Percentiles rank a stretch among this genome's conserved stretches.
Evolutionary conservation across 2,113 vertebrate genomes (phyloP).

Genomic region (Lamprologus tigripictilis): DNA sequence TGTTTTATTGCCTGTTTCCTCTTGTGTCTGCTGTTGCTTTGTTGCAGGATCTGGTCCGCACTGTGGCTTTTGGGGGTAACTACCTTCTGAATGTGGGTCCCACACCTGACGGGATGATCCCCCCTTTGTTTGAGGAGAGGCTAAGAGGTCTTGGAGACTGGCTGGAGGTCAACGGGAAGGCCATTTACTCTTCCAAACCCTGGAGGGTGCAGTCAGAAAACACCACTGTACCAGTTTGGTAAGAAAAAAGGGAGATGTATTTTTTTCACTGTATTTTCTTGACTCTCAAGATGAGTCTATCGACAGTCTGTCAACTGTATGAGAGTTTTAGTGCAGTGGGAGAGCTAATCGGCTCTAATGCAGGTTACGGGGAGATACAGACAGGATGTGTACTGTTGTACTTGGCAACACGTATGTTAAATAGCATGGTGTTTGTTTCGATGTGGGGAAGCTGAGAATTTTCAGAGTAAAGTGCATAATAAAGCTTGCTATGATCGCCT

Average conservation of each 20-base stretch:
- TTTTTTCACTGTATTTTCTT: background rate
- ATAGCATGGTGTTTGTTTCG: background rate
- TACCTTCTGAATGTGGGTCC: slow-evolving; percentile 94
- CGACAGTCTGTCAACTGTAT: background rate
- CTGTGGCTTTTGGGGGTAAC: slow-evolving; percentile 89
- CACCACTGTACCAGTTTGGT: slow-evolving; percentile 73
- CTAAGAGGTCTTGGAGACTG: slow-evolving; percentile 83
- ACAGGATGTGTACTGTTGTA: background rate
- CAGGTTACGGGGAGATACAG: background rate
- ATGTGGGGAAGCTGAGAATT: background rate
- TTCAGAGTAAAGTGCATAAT: background rate
- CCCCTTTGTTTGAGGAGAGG: slow-evolving; percentile 84
- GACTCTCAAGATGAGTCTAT: background rate
- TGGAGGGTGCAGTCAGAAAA: slow-evolving; percentile 87
- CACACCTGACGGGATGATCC: slow-evolving; percentile 84
- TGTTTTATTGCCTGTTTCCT: background rate
- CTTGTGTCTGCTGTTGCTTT: background rate
- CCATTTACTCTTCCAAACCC: slow-evolving; percentile 82
- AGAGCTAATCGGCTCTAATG: background rate
- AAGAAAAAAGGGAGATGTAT: slow-evolving; percentile 13
- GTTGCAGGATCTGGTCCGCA: slow-evolving; percentile 80
- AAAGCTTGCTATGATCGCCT: background rate
- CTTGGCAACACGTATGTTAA: background rate
- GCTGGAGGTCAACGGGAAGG: slow-evolving; percentile 84
- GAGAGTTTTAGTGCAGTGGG: background rate